Evolutionary conservation across 2,113 vertebrate species (phyloP).

Genomic region (Heterotis niloticus): DNA sequence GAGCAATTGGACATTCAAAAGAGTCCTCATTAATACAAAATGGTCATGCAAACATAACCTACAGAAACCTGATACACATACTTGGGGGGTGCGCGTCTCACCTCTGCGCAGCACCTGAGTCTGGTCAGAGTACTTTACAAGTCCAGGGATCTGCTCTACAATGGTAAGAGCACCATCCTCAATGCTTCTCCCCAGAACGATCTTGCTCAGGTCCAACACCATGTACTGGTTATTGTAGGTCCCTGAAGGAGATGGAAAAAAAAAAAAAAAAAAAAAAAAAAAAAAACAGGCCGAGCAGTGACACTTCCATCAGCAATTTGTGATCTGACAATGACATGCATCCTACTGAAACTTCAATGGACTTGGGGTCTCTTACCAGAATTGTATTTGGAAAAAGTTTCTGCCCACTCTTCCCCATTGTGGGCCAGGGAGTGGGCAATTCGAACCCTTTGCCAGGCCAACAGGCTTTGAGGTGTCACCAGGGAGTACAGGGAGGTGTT

Average conservation of each 20-base stretch:
- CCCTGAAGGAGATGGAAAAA: constrained; percentile 52
- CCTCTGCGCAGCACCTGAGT: constrained; percentile 75
- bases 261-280: background rate
- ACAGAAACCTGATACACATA: no score
- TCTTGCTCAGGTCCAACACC: constrained; percentile 78
- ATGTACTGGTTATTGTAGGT: constrained; percentile 92
- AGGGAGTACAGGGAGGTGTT: constrained; percentile 68
- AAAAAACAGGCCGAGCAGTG: background rate
- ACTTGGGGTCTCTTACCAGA: constrained; percentile 64
- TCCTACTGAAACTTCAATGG: no score
- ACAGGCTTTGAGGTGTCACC: constrained; percentile 70
- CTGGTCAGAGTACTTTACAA: constrained; percentile 77
- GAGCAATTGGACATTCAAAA: no score
- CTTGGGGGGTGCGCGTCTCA: constrained; percentile 42
- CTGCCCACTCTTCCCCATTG: constrained; percentile 71
- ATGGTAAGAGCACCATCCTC: constrained; percentile 69
- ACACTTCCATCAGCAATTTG: background rate
- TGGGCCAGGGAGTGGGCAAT: constrained; percentile 76
- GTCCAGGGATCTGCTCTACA: constrained; percentile 82
- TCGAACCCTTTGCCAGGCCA: constrained; percentile 85
- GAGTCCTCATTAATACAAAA: no score
- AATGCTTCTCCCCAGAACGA: constrained; percentile 64
- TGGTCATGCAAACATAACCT: background rate
- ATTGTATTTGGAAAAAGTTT: constrained; percentile 73
- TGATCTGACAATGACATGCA: background rate